Conservation (phyloP, 1,140 invertebrate genomes). For the Sinonovacula constricta region DNA sequence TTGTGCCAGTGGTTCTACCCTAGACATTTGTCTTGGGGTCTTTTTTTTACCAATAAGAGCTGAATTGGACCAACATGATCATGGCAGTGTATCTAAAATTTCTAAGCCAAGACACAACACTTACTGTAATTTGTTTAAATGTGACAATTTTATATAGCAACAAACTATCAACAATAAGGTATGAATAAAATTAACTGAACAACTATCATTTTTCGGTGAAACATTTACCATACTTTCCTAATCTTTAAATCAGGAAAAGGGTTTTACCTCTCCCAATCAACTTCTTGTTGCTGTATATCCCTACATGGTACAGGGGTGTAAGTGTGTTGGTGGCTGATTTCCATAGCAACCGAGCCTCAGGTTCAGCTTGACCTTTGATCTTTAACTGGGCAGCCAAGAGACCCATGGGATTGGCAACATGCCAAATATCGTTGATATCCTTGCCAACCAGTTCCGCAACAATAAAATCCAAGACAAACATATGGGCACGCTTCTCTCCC, state of each 20-base stretch:
- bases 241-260: slow-evolving; percentile 50
- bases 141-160: no score
- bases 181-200: no score
- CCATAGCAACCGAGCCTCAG: slow-evolving; percentile 85
- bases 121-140: no score
- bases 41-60: no score
- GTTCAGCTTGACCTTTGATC: slow-evolving; percentile 79
- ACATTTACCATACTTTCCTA: no score
- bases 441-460: slow-evolving; percentile 88
- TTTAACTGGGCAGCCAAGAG: slow-evolving; percentile 83
- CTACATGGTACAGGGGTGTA: slow-evolving; percentile 89
- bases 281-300: slow-evolving; percentile 89
- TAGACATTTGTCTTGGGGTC: no score
- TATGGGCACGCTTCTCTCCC: slow-evolving; percentile 82
- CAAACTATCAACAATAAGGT: no score
- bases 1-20: no score
- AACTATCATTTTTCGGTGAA: no score
- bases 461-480: slow-evolving; percentile 93
- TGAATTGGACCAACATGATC: no score
- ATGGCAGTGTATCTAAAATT: no score
- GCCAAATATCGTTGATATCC: slow-evolving; percentile 89
- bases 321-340: slow-evolving; percentile 88
- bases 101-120: no score
- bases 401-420: slow-evolving; percentile 86
- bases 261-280: slow-evolving; percentile 89